phyloP scores from a whole-genome alignment of 2,113 vertebrate species.

The Pelodiscus sinensis region DNA sequence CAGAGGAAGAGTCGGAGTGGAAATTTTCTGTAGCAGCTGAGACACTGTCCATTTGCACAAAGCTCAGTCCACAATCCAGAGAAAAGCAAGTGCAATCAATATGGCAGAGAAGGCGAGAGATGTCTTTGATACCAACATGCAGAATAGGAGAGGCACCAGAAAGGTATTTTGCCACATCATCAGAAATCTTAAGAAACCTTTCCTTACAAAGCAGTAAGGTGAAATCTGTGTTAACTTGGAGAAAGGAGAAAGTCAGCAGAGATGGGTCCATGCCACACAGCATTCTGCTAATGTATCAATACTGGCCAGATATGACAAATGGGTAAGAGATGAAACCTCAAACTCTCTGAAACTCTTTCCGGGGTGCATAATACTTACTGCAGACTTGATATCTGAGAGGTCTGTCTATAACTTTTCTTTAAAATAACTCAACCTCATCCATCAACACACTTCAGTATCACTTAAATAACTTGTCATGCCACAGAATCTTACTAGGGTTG shows the following conservation, averaged over 20 bases:
- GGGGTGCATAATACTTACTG: neutral
- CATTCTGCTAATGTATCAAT: neutral
- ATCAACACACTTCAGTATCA: neutral
- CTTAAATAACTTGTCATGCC: neutral
- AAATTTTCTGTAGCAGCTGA: constrained; percentile 3
- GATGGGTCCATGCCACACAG: rapidly evolving
- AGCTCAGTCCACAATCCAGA: neutral
- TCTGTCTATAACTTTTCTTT: neutral
- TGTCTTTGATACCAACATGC: neutral
- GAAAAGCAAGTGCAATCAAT: neutral
- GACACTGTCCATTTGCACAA: neutral
- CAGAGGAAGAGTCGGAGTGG: neutral
- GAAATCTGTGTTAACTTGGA: neutral
- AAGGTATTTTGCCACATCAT: neutral
- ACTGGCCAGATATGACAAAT: neutral
- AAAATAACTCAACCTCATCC: neutral
- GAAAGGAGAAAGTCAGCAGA: rapidly evolving
- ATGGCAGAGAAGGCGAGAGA: neutral
- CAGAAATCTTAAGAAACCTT: neutral
- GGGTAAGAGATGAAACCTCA: neutral
- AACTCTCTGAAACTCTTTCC: neutral
- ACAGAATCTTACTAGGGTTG: neutral
- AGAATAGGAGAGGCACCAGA: neutral
- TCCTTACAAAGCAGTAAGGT: neutral
- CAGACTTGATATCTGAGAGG: neutral